A percentile compares a stretch with the other conserved stretches of the same genome.
These are phyloP conservation scores for Chromis chromis DNA, from an alignment of 2,797 vertebrate species.

Conservation along the genomic window DNA sequence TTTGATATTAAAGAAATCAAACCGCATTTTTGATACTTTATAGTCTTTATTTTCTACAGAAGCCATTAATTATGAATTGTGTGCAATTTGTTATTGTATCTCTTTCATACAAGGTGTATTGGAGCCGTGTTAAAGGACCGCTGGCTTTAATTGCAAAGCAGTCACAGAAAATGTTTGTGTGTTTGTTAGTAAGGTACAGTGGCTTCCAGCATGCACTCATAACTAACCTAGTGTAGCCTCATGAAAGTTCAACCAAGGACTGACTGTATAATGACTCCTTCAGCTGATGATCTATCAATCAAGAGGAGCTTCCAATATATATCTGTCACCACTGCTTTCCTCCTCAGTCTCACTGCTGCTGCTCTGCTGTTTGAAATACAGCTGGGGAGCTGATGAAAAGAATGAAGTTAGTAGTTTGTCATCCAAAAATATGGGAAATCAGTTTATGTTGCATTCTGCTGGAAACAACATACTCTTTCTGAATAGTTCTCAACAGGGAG, in stretches of 20 bases:
- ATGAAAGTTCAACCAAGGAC: not conserved
- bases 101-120: not conserved
- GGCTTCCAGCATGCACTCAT: not conserved
- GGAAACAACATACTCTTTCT: no score
- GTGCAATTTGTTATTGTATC: not conserved
- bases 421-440: not conserved
- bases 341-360: slow-evolving; percentile 3
- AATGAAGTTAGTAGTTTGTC: not conserved
- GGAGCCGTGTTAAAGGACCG: not conserved
- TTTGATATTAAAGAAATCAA: not conserved
- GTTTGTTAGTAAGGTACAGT: no score
- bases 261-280: not conserved
- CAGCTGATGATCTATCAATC: not conserved
- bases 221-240: not conserved
- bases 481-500: not conserved
- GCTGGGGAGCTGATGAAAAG: not conserved
- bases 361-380: not conserved
- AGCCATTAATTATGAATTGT: not conserved
- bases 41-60: not conserved
- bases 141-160: not conserved
- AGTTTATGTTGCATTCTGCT: not conserved
- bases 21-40: not conserved
- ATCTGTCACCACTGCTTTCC: not conserved
- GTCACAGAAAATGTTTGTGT: not conserved
- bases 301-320: not conserved